Percentiles rank a stretch among this genome's conserved stretches.
Conservation (phyloP, 2,888 invertebrate genomes). For the Poecilobothrus nobilitatus region DNA sequence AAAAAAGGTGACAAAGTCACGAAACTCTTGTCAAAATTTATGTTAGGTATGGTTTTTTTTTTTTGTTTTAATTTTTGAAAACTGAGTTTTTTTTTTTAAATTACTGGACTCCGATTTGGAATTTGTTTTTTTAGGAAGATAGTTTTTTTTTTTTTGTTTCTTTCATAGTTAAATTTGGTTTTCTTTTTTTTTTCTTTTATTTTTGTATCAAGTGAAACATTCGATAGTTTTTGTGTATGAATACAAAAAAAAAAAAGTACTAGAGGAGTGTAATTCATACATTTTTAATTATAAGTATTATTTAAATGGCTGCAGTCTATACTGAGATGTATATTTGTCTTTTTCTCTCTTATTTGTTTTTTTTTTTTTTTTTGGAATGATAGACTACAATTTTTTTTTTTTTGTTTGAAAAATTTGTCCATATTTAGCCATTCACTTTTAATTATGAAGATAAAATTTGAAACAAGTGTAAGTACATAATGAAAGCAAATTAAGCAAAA, state of each 20-base stretch:
- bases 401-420: neutral
- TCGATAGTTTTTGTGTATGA: too few relatives aligned
- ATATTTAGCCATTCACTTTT: neutral
- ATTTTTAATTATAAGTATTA: too few relatives aligned
- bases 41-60: neutral
- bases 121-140: neutral
- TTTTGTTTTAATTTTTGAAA: neutral
- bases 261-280: too few relatives aligned
- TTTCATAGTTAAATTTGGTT: too few relatives aligned
- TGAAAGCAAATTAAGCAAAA: neutral
- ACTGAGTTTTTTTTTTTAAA: neutral
- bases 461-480: neutral
- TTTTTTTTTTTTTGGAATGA: neutral
- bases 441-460: neutral
- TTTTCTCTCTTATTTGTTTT: too few relatives aligned
- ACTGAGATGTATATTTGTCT: too few relatives aligned
- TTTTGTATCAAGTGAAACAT: neutral
- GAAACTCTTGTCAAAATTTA: neutral
- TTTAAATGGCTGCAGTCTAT: too few relatives aligned
- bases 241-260: too few relatives aligned
- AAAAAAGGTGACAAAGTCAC: constrained; percentile 5
- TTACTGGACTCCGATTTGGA: neutral
- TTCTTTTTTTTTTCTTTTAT: neutral
- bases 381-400: neutral
- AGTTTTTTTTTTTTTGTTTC: neutral